Conservation (phyloP, 2,797 vertebrate genomes). For the Passerculus sandwichensis region DNA sequence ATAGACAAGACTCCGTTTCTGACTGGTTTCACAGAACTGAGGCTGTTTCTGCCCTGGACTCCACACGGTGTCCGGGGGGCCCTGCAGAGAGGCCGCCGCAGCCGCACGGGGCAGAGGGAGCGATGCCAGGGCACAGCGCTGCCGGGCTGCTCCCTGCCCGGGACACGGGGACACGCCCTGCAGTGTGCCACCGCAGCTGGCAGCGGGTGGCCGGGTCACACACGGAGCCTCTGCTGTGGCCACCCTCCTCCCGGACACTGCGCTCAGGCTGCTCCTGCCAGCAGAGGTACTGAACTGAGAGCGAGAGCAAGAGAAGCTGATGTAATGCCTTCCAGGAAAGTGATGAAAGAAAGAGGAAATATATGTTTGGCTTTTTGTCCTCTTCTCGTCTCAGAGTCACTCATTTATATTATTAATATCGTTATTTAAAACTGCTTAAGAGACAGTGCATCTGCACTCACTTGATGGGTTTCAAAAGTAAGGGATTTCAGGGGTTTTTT, state of each 20-base stretch:
- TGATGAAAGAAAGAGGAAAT: background rate
- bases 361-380: background rate
- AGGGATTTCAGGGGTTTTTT: fast-evolving
- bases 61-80: background rate
- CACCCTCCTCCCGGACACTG: background rate
- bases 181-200: background rate
- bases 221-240: background rate
- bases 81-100: background rate
- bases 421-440: background rate
- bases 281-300: background rate
- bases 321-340: background rate
- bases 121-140: background rate
- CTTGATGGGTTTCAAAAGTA: background rate
- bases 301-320: background rate
- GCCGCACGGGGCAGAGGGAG: fast-evolving
- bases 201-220: fast-evolving
- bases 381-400: background rate
- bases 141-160: fast-evolving
- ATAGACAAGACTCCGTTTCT: fast-evolving
- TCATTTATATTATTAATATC: background rate
- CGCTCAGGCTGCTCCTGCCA: background rate
- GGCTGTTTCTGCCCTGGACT: fast-evolving
- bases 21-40: background rate
- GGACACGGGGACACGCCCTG: background rate
- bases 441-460: background rate